Conservation (phyloP, 1,140 invertebrate species). For the Oryctes rhinoceros region DNA sequence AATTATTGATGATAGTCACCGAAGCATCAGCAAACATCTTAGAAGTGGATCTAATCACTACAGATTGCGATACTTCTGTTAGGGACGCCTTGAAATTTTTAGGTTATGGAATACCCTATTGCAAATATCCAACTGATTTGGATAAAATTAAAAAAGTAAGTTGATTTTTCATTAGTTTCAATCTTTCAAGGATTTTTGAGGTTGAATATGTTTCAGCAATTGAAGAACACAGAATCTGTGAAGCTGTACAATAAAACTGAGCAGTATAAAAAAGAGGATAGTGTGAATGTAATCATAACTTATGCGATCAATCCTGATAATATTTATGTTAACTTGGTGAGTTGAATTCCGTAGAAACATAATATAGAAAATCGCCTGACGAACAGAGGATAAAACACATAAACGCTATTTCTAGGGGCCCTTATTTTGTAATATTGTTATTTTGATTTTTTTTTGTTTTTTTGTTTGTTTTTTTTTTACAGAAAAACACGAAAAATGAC, state of each 20-base stretch:
- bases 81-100: conserved; percentile 42
- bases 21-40: background rate
- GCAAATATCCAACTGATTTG: conserved; percentile 26
- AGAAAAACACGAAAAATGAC: conserved; percentile 4
- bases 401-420: too few relatives aligned
- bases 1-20: conserved; percentile 40
- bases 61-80: conserved; percentile 38
- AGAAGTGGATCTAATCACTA: conserved; percentile 40
- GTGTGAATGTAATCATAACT: conserved; percentile 3
- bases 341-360: background rate
- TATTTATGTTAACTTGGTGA: conserved; percentile 36
- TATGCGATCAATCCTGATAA: conserved; percentile 38
- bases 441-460: background rate
- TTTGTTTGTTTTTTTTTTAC: too few relatives aligned
- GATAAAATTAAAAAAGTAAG: conserved; percentile 34
- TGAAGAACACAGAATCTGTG: background rate
- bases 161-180: background rate
- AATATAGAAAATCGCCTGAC: too few relatives aligned
- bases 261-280: conserved; percentile 16
- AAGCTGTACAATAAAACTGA: conserved; percentile 12
- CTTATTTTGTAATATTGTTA: too few relatives aligned
- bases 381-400: too few relatives aligned
- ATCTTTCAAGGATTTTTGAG: background rate
- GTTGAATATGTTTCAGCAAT: conserved; percentile 11
- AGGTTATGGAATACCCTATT: conserved; percentile 38